phyloP scores from a whole-genome alignment of 2,888 invertebrate species.

The Leptura quadrifasciata region DNA sequence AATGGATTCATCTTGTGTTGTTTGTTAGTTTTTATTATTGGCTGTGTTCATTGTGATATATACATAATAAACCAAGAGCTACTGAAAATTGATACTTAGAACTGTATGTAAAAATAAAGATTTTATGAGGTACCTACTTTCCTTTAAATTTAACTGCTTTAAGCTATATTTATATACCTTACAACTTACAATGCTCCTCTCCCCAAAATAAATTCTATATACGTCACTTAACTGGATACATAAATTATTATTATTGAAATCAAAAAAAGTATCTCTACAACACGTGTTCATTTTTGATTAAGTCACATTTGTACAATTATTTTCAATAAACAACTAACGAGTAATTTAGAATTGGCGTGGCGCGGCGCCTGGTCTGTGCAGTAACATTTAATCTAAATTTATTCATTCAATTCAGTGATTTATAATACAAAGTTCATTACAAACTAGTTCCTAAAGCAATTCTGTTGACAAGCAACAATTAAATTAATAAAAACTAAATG shows the following conservation, averaged over 20 bases:
- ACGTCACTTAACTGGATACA: too few relatives aligned
- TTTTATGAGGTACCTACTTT: too few relatives aligned
- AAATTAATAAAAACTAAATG: slow-evolving; percentile 2
- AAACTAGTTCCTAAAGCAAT: background rate
- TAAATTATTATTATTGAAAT: background rate
- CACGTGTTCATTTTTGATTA: background rate
- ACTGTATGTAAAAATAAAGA: too few relatives aligned
- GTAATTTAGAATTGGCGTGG: background rate
- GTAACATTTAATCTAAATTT: slow-evolving; percentile 24
- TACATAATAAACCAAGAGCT: too few relatives aligned
- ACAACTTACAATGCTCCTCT: too few relatives aligned
- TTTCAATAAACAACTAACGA: background rate
- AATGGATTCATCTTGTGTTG: too few relatives aligned
- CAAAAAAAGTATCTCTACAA: background rate
- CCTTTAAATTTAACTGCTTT: too few relatives aligned
- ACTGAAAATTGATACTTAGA: too few relatives aligned
- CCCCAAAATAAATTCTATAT: too few relatives aligned
- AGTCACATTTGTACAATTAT: background rate
- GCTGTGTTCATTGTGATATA: too few relatives aligned
- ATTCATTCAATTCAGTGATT: slow-evolving; percentile 23
- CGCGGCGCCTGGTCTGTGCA: background rate
- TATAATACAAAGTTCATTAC: slow-evolving; percentile 27
- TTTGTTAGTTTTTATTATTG: too few relatives aligned
- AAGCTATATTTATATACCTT: too few relatives aligned
- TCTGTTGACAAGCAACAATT: background rate